Percentiles rank a stretch among this genome's conserved stretches.
These are phyloP conservation scores for Zeugodacus cucurbitae DNA, from an alignment of 1,140 invertebrate genomes.

Conservation along the genomic window DNA sequence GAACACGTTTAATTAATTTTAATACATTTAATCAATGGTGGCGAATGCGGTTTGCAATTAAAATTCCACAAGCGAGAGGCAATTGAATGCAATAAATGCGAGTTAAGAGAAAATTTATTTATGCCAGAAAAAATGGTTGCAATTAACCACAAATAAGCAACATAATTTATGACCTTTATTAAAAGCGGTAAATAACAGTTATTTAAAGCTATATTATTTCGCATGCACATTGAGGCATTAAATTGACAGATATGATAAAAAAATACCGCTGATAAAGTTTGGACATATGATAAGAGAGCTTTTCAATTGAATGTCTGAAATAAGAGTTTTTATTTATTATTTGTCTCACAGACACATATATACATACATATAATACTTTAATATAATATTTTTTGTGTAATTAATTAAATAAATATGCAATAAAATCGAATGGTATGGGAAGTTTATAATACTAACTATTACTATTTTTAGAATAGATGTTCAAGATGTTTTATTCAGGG, in stretches of 20 bases:
- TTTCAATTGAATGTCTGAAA: no score
- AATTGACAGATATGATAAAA: background rate
- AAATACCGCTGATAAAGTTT: background rate
- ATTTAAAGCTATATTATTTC: background rate
- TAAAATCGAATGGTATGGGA: no score
- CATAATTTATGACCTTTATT: slow-evolving; percentile 25
- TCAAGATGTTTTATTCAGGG: no score
- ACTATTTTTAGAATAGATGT: no score
- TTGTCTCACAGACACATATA: no score
- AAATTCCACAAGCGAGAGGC: background rate
- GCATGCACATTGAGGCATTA: background rate
- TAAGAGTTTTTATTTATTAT: no score
- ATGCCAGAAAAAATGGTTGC: background rate
- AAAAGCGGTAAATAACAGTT: background rate
- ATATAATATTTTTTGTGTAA: no score
- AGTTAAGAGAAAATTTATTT: background rate
- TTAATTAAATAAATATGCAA: no score
- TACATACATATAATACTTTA: no score
- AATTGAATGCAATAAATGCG: slow-evolving; percentile 1
- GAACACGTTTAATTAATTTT: slow-evolving; percentile 9
- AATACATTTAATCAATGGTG: background rate
- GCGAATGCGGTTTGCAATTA: slow-evolving; percentile 1
- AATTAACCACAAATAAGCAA: background rate
- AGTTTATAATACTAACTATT: no score
- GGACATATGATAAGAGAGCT: background rate